These are phyloP conservation scores for Hirtodrosophila duncani DNA, from an alignment of 2,888 invertebrate species.

Conservation along the genomic window DNA sequence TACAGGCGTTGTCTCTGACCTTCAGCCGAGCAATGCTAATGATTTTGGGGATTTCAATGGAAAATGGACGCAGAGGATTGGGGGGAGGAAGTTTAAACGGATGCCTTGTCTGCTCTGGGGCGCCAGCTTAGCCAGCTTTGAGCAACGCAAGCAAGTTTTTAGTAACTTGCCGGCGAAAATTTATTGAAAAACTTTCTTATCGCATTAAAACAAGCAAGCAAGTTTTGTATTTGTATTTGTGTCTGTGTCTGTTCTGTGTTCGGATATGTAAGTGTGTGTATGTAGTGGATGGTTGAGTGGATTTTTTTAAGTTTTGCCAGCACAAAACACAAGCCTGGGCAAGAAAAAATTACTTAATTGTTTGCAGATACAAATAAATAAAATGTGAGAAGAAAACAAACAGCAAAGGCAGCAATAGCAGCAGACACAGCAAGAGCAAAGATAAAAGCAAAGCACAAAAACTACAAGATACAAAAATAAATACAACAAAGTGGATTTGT, in stretches of 20 bases:
- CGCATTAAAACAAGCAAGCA: slow-evolving; percentile 55
- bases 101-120: slow-evolving; percentile 8
- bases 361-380: slow-evolving; percentile 69
- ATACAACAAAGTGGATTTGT: too few species aligned
- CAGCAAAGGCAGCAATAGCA: neutral
- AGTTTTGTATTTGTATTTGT: slow-evolving; percentile 23
- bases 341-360: slow-evolving; percentile 56
- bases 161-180: slow-evolving; percentile 58
- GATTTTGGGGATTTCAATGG: too few species aligned
- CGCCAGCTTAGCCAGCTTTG: slow-evolving; percentile 63
- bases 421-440: slow-evolving; percentile 14
- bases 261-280: slow-evolving; percentile 52
- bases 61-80: too few species aligned
- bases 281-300: too few species aligned
- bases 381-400: slow-evolving; percentile 39
- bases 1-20: slow-evolving; percentile 37
- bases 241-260: slow-evolving; percentile 11
- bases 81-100: neutral
- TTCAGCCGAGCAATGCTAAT: slow-evolving; percentile 46
- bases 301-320: slow-evolving; percentile 49
- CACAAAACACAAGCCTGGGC: slow-evolving; percentile 27
- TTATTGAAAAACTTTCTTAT: slow-evolving; percentile 74
- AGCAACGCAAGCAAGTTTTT: slow-evolving; percentile 49
- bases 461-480: too few species aligned
- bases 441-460: slow-evolving; percentile 13